A percentile compares a stretch with the other conserved stretches of the same genome.
Evolutionary conservation across 1,140 invertebrate species (phyloP).

Genomic region (Dinothrombium tinctorium): DNA sequence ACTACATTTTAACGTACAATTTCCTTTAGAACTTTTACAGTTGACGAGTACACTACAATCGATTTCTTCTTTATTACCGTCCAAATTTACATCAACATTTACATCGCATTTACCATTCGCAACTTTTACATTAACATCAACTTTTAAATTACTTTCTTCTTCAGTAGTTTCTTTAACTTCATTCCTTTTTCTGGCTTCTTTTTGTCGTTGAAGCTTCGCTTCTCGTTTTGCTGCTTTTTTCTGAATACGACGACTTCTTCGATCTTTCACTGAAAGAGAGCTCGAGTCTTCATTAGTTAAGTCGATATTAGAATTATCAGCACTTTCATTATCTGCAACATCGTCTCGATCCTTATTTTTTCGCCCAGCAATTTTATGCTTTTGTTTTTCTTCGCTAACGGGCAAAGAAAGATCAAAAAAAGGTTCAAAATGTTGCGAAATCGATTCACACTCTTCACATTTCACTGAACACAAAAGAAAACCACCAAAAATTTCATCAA

Average conservation of each 20-base stretch:
- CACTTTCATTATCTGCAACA: background rate
- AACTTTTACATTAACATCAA: no score
- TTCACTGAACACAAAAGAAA: constrained; percentile 63
- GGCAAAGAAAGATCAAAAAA: constrained; percentile 85
- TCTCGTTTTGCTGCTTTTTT: constrained; percentile 8
- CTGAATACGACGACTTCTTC: constrained; percentile 1
- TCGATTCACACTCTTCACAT: constrained; percentile 52
- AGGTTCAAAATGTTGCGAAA: constrained; percentile 61
- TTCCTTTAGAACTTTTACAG: no score
- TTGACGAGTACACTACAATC: no score
- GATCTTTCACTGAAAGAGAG: background rate
- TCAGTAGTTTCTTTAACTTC: no score
- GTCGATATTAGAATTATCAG: background rate
- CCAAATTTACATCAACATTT: background rate
- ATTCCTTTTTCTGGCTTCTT: no score
- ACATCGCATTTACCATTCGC: no score
- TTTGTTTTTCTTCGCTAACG: constrained; percentile 37
- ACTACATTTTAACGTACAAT: no score
- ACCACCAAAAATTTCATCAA: no score
- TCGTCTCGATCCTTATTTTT: background rate
- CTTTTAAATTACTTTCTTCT: no score
- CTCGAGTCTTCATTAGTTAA: background rate
- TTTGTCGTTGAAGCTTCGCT: no score
- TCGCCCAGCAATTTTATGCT: background rate
- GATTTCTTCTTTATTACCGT: background rate